Evolutionary conservation across 2,797 vertebrate genomes (phyloP), one percentile per base, ranked within the genome.

Genomic region (Lates japonicus): DNA sequence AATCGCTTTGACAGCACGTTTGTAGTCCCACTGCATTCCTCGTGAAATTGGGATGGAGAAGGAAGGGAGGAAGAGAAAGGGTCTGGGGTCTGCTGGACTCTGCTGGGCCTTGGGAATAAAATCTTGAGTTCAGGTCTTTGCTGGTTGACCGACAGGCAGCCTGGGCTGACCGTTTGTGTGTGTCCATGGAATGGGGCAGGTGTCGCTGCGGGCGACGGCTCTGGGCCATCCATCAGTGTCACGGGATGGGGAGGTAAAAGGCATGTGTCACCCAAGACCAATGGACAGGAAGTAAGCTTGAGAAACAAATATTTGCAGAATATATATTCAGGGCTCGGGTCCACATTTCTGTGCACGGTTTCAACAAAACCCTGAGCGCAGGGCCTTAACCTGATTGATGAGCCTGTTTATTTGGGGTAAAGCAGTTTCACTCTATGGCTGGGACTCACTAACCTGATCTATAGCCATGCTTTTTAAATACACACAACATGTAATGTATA

Each of bases 241-340:
- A 94, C 39, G 61, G 75, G 85, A 39, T 22, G 84, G 61, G 37
- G 49, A 89, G 87, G 87, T 84, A 76, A 87, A 86, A 91, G 91
- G 90, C 92, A 93, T 94, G 94, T 94, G 94, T 94, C 95, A 93
- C 92, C 87, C 84, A 95, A 96, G 95, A 96, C 93, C 94, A 96
- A 96, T 96, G 95, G 95, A 94, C 95, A 96, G 95, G 96, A 96
- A 95, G 93, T 95, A 95, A 94, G 92, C 91, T 91, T 29, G 91
- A 95, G 95, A 92, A 96, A 96, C 93, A 95, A 96, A 96, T 95
- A 96, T 96, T 96, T 95, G 91, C 86, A 88, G 93, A 95, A 95
- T 92, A 92, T 94, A 94, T 93, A 94, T 95, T 94, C 88, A 90
- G 85, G 86, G 76, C 75, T 71, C 44, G 0, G 63, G n/a, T 73